Percentiles rank a stretch among this genome's conserved stretches.
Conservation (phyloP, 2,113 vertebrate species). For the Dermatemys mawii region DNA sequence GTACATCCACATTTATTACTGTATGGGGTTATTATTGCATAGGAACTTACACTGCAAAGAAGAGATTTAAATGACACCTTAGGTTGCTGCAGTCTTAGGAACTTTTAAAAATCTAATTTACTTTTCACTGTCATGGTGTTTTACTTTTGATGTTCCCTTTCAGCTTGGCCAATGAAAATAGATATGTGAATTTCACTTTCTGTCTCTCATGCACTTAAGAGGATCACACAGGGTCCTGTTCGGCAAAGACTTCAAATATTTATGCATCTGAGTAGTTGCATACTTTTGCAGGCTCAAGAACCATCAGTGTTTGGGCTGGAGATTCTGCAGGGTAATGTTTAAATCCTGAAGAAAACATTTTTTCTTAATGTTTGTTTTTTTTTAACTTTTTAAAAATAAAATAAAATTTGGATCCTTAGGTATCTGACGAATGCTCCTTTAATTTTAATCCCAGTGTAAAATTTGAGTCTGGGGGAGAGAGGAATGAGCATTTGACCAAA, state of each 20-base stretch:
- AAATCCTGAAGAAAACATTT: background rate
- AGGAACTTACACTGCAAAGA: rapidly evolving
- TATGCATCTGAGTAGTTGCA: background rate
- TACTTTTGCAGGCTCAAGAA: background rate
- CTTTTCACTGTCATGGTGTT: background rate
- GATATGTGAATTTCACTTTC: background rate
- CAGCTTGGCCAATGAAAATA: background rate
- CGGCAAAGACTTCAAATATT: background rate
- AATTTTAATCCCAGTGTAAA: background rate
- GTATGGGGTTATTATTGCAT: background rate
- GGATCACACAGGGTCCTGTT: background rate
- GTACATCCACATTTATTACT: rapidly evolving
- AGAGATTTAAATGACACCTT: background rate
- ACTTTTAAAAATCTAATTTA: background rate
- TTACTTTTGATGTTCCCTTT: background rate
- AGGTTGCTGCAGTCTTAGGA: background rate
- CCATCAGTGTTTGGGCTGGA: background rate
- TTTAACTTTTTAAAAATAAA: background rate
- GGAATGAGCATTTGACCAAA: background rate
- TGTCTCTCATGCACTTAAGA: background rate
- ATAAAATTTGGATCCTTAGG: background rate
- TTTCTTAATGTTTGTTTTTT: background rate
- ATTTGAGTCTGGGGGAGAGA: background rate
- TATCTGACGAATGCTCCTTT: background rate
- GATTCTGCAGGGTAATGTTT: background rate